Base-by-base conservation (phyloP, 2,113 vertebrate species). In the Penelope pileata region DNA sequence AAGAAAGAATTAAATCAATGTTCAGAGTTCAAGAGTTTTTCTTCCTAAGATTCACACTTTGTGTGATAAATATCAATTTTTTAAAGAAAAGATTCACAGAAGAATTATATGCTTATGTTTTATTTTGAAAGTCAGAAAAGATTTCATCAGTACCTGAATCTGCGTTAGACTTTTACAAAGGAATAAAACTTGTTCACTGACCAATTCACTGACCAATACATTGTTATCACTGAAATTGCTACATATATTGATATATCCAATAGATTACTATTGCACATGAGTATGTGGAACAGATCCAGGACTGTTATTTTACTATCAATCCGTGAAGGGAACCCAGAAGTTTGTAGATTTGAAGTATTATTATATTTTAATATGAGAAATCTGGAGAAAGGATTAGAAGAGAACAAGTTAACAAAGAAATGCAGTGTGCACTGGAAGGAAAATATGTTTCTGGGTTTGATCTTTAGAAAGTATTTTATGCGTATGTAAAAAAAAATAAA, bases 321-420 rank as follows among this genome's bases (percentile, higher is more conserved):
- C 47, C 88, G 22, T 54, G 77, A 90, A 76, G 63, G 14, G 78
- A 48, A 5, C 77, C 34, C 63, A 27, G 69, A 70, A 43, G 16
- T 79, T 91, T 92, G 32, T n/a, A 54, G 30, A 10, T 88, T 81
- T 94, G 81, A 84, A 84, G 4, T 16, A 67, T 26, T 4, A 1
- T 54, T 34, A 26, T 75, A 93, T 88, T 88, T 91, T 84, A 82
- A 29, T 77, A 86, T 47, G 34, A 78, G 38, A 86, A 95, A 67
- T 86, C 38, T 75, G 6, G 19, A 82, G 12, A 45, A 21, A 89
- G 9, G 8, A 59, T 63, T 70, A 59, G 51, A 89, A 78, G 2
- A 91, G 14, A 84, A 54, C 34, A 15, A 67, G 4, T 62, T 24
- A 69, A 90, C 83, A 60, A 54, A 29, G 24, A 86, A 89, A 51